Percentiles rank a stretch among this genome's conserved stretches.
Evolutionary conservation across 2,888 invertebrate genomes (phyloP).

Genomic region (Hirtodrosophila confusa): DNA sequence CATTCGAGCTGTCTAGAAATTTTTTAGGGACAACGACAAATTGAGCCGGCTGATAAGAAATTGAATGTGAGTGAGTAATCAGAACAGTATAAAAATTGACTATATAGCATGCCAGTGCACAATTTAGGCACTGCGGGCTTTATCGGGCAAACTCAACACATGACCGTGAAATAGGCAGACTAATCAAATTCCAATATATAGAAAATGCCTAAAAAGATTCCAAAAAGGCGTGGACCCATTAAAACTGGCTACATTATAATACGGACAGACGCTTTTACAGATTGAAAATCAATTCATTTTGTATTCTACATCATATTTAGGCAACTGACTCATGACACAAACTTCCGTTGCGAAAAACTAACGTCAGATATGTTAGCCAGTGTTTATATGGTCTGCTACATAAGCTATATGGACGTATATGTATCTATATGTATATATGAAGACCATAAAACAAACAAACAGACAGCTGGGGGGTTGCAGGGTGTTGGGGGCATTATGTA

Average conservation of each 20-base stretch:
- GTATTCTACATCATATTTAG: conserved; percentile 51
- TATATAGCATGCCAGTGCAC: conserved; percentile 34
- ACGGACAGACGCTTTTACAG: conserved; percentile 27
- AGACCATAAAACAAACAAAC: conserved; percentile 71
- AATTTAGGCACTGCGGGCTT: conserved; percentile 38
- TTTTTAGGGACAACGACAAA: conserved; percentile 18
- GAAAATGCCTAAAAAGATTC: conserved; percentile 12
- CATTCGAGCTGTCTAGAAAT: conserved; percentile 26
- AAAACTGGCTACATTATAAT: conserved; percentile 20
- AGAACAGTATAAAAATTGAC: conserved; percentile 16
- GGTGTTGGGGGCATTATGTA: conserved; percentile 39
- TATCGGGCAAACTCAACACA: conserved; percentile 64
- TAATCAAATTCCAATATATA: conserved; percentile 48
- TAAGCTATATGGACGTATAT: conserved; percentile 5
- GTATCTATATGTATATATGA: conserved; percentile 39
- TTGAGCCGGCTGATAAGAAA: conserved; percentile 32
- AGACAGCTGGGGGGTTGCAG: conserved; percentile 2
- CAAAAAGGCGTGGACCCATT: conserved; percentile 42
- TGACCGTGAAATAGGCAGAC: conserved; percentile 62
- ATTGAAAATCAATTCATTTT: conserved; percentile 53
- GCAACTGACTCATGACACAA: conserved; percentile 67
- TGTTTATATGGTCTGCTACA: conserved; percentile 38
- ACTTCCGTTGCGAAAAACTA: conserved; percentile 73
- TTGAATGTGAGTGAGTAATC: conserved; percentile 36
- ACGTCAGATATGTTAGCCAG: conserved; percentile 47